phyloP scores from a whole-genome alignment of 2,888 invertebrate genomes.

The Phymatocera aterrima region DNA sequence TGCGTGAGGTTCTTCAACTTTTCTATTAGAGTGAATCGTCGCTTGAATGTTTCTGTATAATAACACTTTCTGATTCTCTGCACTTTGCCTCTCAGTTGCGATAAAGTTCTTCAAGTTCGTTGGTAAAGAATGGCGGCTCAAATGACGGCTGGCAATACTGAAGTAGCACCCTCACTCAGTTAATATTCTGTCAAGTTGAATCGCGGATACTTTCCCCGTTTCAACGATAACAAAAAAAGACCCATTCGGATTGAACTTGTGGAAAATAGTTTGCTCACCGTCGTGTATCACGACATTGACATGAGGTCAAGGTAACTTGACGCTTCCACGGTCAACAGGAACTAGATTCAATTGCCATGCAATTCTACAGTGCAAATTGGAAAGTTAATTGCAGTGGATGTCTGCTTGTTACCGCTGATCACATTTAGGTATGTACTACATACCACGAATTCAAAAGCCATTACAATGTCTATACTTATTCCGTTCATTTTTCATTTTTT shows the following conservation, averaged over 20 bases:
- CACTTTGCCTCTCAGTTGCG: not conserved
- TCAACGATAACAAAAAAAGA: not conserved
- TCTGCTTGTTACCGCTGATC: slow-evolving; percentile 8
- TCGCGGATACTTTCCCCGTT: not conserved
- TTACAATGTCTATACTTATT: not conserved
- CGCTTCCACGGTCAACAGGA: not conserved
- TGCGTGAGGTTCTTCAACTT: slow-evolving; percentile 12
- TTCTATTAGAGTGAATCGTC: slow-evolving; percentile 15
- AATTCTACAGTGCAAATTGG: slow-evolving; percentile 40
- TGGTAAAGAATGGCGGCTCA: not conserved
- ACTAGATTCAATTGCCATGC: slow-evolving; percentile 41
- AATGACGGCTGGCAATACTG: not conserved
- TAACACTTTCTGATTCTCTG: slow-evolving; percentile 2
- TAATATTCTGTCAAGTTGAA: not conserved
- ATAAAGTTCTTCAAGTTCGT: not conserved
- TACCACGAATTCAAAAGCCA: slow-evolving; percentile 14
- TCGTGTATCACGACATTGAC: slow-evolving; percentile 12
- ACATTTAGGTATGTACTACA: not conserved
- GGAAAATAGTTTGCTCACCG: slow-evolving; percentile 50
- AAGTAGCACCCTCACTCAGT: not conserved
- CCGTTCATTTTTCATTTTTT: not conserved
- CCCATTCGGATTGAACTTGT: not conserved
- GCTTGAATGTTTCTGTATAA: not conserved
- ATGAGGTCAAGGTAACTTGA: slow-evolving; percentile 25
- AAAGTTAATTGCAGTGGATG: slow-evolving; percentile 34